Base-by-base conservation (phyloP, 2,888 invertebrate species). In the Corythucha ciliata region DNA sequence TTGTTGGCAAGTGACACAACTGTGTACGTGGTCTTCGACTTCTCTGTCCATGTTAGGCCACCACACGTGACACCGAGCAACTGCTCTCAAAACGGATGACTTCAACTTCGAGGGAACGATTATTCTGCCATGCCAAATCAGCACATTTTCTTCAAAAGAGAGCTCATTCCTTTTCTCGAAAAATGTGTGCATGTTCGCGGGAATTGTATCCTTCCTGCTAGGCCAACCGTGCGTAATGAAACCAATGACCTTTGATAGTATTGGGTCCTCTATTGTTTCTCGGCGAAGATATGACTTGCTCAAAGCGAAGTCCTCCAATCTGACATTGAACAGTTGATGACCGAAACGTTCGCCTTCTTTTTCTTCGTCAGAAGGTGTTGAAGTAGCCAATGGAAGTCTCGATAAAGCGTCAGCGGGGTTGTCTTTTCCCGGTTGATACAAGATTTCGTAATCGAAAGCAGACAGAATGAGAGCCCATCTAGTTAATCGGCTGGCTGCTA, bases 1-100 rank as follows among this genome's bases (percentile, higher is more conserved):
- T 7, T 41, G 42, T 37, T 51, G 33, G 32, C 60, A 61, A 6
- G 21, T 47, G 7, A 40, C 37, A 22, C 40, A 40, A 12, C 16
- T 16, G 8, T 40, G 40, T 7, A 40, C 40, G 21, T 40, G 40
- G 29, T 10, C 29, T 26, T 44, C 27, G 12, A 44, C 29, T 12
- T 25, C 44, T 44, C 16, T 7, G 4, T 44, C 44, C 27, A 44
- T 24, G 3, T 44, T 44, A n/a, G 44, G 44, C 44, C 44, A 44
- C 25, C 27, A 44, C 8, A 25, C 26, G 2, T 44, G 44, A 44
- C 25, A 27, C 16, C 44, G 10, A 12, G 27, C 44, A 27, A 24
- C 18, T 8, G 18, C 18, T 6, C 20, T n/a, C 16, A 56, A 22
- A 12, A 54, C 34, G 1, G 10, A n/a, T 16, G 20, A 4, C 7